Percentiles rank a stretch among this genome's conserved stretches.
These are phyloP conservation scores for Scaptomyza caliginosa DNA, from an alignment of 2,888 invertebrate genomes.

Conservation along the genomic window DNA sequence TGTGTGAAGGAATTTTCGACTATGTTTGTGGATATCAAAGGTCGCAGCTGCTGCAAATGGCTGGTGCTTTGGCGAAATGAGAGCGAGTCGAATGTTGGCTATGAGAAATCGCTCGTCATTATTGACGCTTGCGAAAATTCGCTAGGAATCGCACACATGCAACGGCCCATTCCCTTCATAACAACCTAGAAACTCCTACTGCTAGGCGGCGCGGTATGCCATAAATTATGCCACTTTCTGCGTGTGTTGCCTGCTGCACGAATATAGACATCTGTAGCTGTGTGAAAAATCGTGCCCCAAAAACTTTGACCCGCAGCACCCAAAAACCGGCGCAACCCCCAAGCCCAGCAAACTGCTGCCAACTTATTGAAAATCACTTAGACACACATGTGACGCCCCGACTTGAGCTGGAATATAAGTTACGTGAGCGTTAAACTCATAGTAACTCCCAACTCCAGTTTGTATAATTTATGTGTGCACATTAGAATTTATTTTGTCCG, in stretches of 20 bases:
- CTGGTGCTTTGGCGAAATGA: constrained; percentile 76
- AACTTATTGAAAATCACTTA: constrained; percentile 80
- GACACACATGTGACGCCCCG: constrained; percentile 72
- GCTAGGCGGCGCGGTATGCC: constrained; percentile 32
- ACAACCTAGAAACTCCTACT: neutral
- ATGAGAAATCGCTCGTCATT: constrained; percentile 80
- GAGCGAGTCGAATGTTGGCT: constrained; percentile 42
- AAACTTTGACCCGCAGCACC: constrained; percentile 66
- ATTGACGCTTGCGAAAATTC: constrained; percentile 76
- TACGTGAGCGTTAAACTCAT: constrained; percentile 62
- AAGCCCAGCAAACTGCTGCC: constrained; percentile 32
- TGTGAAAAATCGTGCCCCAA: constrained; percentile 77
- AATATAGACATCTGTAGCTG: constrained; percentile 76
- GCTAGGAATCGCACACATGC: constrained; percentile 60
- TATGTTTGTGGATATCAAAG: constrained; percentile 69
- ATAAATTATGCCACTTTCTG: constrained; percentile 73
- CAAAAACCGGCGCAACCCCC: too few relatives aligned
- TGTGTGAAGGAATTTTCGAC: constrained; percentile 2
- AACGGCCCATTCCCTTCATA: neutral
- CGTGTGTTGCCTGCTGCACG: constrained; percentile 43
- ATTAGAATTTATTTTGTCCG: constrained; percentile 54
- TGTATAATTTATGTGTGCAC: constrained; percentile 64
- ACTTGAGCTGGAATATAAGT: constrained; percentile 22
- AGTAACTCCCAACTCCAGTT: constrained; percentile 35
- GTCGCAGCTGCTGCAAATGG: constrained; percentile 80